phyloP scores from a whole-genome alignment of 2,113 vertebrate genomes.

The Proteles cristata region DNA sequence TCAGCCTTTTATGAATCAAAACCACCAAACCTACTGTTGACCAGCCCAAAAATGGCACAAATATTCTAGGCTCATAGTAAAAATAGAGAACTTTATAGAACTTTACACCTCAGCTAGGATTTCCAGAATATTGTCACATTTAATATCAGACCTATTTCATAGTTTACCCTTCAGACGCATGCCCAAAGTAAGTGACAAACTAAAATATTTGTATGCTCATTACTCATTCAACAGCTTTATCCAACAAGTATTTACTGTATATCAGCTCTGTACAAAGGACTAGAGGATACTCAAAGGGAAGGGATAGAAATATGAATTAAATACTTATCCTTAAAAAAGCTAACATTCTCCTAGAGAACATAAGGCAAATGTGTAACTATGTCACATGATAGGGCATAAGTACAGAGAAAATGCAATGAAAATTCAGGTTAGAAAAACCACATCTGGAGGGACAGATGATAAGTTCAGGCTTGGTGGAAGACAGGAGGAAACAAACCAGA shows the following conservation, averaged over 20 bases:
- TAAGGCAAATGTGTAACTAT: neutral
- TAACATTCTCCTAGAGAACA: neutral
- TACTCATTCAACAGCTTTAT: neutral
- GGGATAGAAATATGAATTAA: neutral
- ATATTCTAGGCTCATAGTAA: neutral
- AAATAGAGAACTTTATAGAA: neutral
- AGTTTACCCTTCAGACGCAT: neutral
- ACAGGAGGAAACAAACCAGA: neutral
- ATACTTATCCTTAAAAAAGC: neutral
- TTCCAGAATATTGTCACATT: neutral
- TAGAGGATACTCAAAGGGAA: neutral
- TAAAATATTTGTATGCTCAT: neutral
- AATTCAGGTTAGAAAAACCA: neutral
- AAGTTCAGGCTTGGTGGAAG: neutral
- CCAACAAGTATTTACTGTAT: neutral
- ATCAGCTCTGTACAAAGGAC: neutral
- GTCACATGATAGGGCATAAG: neutral
- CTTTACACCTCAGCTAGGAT: neutral
- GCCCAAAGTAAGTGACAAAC: neutral
- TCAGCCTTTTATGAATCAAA: neutral
- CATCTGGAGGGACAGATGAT: neutral
- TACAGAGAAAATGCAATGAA: neutral
- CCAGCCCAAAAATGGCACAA: neutral
- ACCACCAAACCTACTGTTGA: neutral
- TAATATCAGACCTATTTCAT: neutral